Evolutionary conservation across 1,140 invertebrate species (phyloP), one percentile per base, ranked within the genome.

Genomic region (Drosophila triauraria): DNA sequence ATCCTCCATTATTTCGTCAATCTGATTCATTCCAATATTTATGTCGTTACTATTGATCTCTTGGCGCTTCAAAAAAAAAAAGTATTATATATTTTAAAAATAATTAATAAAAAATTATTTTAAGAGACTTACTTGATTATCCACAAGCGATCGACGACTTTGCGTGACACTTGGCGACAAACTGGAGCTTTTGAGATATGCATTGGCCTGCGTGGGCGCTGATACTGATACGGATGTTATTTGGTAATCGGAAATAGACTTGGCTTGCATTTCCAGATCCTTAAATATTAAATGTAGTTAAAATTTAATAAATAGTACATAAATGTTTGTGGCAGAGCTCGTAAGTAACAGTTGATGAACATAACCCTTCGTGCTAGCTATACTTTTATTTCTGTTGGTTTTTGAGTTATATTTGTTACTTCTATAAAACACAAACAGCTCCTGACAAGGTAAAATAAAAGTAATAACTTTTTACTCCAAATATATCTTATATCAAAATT

Each of bases 1-100:
- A 80, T 97, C 96, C 78, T 97, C 96, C 96, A 97, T 97, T 58
- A 97, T 93, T 93, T 97, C 96, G 77, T 96, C 96, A 68, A 97
- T 95, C 69, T 96, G 95, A 67, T 95, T 95, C 70, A 96, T 94
- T 80, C 94, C 95, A 56, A 96, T 92, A 20, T 93, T 93, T 3
- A 63, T 43, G 32, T 94, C 95, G 20, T 94, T 94, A 10, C 93
- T 95, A 9, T 93, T 91, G 35, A 95, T 93, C 15, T 56, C 76
- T 38, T 76, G 60, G 9, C 78, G 40, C 85, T 91, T 61, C 7
- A 57, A 27, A 61, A 50, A 13, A 40, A 59, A 43, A 42, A 15
- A 23, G 27, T 60, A 25, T 43, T 9, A 50, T 32, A 63, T 17
- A 42, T 35, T 15, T 20, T 1, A 4, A n/a, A 35, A 38, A 27